Base-by-base conservation (phyloP, 2,797 vertebrate genomes). In the Brachyalestes nurse region DNA sequence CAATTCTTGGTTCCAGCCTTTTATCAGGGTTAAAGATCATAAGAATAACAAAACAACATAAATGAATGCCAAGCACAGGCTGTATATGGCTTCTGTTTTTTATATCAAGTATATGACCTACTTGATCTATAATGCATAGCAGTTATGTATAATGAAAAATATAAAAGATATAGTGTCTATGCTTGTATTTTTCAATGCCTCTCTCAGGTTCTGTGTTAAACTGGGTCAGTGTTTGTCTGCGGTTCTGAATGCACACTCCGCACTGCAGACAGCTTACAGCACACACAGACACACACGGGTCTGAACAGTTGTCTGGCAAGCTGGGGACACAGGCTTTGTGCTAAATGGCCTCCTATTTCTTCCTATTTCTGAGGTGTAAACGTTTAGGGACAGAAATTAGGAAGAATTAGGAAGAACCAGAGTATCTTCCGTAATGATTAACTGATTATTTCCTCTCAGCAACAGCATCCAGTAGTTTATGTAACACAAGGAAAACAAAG, bases 141-240 rank as follows among this genome's bases (percentile, higher is more conserved):
- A 25, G 28, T 47, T 38, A 6, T 69, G 17, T 47, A 5, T 13
- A 45, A 67, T 21, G 65, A 45, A 9, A 78, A 70, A 66, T 34
- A 17, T 38, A 45, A 62, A 72, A 67, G 62, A 25, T 47, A 78
- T 5, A 61, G 40, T 70, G 16, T 10, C 25, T 55, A 7, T 58
- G 23, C 60, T n/a, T 72, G 75, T 47, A 55, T 66, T 73, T 55
- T 3, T 49, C 23, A 28, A 28, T 80, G 28, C n/a, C 21, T 45
- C 21, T 80, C 28, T 38, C 2, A 19, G 23, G 67, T 34, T 71
- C 72, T 13, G 21, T 60, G 49, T 3, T 66, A 28, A 82, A 77
- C 23, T 69, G 45, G 61, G 80, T 73, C 62, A 73, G 45, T 28
- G 69, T 76, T 64, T 58, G 57, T 79, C 70, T 77, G 16, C 28